phyloP scores from a whole-genome alignment of 2,888 invertebrate species.

The Zootermopsis nevadensis region DNA sequence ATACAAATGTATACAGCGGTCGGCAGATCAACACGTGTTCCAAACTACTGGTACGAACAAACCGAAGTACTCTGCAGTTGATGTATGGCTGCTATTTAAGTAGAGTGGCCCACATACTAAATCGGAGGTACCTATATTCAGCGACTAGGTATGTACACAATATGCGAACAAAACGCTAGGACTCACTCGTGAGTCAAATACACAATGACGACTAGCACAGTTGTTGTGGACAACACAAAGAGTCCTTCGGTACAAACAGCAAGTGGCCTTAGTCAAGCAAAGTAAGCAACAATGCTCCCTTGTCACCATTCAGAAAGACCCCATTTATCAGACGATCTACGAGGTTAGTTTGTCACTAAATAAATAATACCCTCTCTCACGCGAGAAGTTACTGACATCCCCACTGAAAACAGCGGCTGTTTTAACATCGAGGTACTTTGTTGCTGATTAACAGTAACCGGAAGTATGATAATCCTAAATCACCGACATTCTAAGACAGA shows the following conservation, averaged over 20 bases:
- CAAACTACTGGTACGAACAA: background rate
- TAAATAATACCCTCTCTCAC: slow-evolving; percentile 19
- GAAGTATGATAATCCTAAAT: too few species aligned
- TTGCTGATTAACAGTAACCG: too few species aligned
- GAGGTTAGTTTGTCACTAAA: slow-evolving; percentile 10
- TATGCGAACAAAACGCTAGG: background rate
- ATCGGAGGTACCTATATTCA: slow-evolving; percentile 23
- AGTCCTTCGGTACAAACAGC: background rate
- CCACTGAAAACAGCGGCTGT: too few species aligned
- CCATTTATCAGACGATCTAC: slow-evolving; percentile 3
- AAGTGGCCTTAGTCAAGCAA: background rate
- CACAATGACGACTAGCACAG: background rate
- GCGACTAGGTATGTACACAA: slow-evolving; percentile 1
- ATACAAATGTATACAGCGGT: background rate
- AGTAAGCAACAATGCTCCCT: slow-evolving; percentile 15
- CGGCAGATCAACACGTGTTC: background rate
- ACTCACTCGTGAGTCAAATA: slow-evolving; percentile 9
- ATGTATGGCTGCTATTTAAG: background rate
- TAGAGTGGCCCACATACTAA: slow-evolving; percentile 7
- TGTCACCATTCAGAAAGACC: slow-evolving; percentile 16
- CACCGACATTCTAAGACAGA: too few species aligned
- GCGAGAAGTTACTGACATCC: background rate
- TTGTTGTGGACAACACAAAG: background rate
- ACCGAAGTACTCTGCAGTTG: background rate
- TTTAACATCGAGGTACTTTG: too few species aligned